phyloP scores from a whole-genome alignment of 1,140 invertebrate species.

The Eriocheir sinensis region DNA sequence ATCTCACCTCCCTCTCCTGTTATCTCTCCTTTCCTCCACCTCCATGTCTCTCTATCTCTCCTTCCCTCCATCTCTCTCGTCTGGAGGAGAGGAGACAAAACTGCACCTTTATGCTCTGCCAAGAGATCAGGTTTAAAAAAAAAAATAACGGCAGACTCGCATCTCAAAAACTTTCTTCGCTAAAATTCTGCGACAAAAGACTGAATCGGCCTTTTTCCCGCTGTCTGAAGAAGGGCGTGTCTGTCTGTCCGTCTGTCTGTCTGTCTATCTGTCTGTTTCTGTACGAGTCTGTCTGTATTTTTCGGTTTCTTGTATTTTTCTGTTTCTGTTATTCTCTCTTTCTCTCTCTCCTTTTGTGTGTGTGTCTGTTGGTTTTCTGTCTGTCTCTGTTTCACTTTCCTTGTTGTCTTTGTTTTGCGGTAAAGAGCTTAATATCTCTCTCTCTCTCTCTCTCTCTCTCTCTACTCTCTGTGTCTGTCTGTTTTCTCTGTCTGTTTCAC shows the following conservation, averaged over 20 bases:
- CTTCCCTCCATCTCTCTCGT: too few relatives aligned
- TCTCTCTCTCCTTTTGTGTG: too few relatives aligned
- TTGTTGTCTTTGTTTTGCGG: too few relatives aligned
- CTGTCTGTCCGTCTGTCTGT: neutral
- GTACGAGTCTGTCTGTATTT: too few relatives aligned
- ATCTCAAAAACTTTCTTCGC: neutral
- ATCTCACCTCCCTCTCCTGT: neutral
- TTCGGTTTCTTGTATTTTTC: too few relatives aligned
- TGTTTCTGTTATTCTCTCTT: too few relatives aligned
- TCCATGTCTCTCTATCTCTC: too few relatives aligned
- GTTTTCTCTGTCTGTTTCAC: neutral
- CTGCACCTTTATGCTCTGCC: neutral
- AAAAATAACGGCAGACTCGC: neutral
- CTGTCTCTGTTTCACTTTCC: too few relatives aligned
- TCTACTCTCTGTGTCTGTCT: neutral
- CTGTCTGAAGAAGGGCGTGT: neutral
- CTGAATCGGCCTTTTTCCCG: neutral
- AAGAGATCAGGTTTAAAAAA: neutral
- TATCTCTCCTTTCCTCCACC: neutral
- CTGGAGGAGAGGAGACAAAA: neutral
- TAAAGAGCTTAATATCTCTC: too few relatives aligned
- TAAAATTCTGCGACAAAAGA: neutral
- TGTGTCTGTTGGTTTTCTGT: too few relatives aligned
- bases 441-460: too few relatives aligned
- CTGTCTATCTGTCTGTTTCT: neutral